Evolutionary conservation across 2,888 invertebrate genomes (phyloP), one percentile per base, ranked within the genome.

Genomic region (Andricus quercusramuli): DNA sequence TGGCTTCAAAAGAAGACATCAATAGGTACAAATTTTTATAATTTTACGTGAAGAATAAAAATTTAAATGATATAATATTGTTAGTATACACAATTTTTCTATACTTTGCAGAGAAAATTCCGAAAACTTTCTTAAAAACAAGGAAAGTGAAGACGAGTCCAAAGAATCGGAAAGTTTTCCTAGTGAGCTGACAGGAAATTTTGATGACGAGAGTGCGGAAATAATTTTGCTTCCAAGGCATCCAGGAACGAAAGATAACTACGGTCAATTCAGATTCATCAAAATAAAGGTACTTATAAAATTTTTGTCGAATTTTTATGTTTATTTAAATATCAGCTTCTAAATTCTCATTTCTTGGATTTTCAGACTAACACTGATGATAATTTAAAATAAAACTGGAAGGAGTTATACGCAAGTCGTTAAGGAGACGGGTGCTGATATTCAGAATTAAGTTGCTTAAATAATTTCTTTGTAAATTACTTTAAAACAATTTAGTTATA

Each of bases 211-310:
- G 20, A 74, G 51, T 20, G 70, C 47, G 3, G 70, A 74, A 74
- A 32, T 74, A 20, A 32, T 74, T 74, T 56, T 74, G 51, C 70
- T 74, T 74, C 70, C 70, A 11, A 74, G 29, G 32, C 29, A 25
- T 32, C n/a, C 8, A 25, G 70, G 32, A 2, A 20, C 51, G 29
- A 74, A 74, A n/a, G 70, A 51, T 13, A 51, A 74, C 25, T 11
- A n/a, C 4, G 20, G 51, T 47, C 70, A 51, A 44, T 70, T 74
- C 8, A 29, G 51, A 51, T 74, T 74, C 9, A 74, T 74, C n/a
- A 74, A 74, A 56, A 74, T 51, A 9, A 32, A 25, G 70, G 70
- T 74, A 74, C n/a, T 32, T 70, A 47, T 44, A 17, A 5, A 32
- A 11, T 41, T 1, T 8, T 59, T 0, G 15, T 4, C 3, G 1